Evolutionary conservation across 2,888 invertebrate species (phyloP).

Genomic region (Podabrus alpinus): DNA sequence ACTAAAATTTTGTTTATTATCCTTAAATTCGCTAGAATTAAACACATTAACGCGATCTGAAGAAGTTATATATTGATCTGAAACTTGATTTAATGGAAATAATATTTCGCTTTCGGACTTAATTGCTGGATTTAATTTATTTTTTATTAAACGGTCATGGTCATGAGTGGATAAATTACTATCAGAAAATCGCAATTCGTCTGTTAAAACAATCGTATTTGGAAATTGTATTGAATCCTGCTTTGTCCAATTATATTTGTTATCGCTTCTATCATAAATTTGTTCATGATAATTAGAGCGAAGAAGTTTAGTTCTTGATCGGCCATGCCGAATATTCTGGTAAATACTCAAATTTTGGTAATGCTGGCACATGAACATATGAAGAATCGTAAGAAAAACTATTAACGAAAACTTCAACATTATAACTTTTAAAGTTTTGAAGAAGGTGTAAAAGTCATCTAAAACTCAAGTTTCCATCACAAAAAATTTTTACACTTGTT

Average conservation of each 20-base stretch:
- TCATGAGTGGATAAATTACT: neutral
- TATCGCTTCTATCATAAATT: neutral
- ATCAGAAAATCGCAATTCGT: neutral
- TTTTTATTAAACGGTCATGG: neutral
- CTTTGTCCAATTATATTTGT: neutral
- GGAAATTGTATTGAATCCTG: neutral
- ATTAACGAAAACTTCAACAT: neutral
- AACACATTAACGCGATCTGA: neutral
- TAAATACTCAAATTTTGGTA: slow-evolving; percentile 22
- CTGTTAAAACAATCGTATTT: slow-evolving; percentile 4
- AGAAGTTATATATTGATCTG: slow-evolving; percentile 14
- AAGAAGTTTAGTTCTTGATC: slow-evolving; percentile 53
- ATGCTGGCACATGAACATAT: slow-evolving; percentile 9
- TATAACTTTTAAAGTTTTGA: neutral
- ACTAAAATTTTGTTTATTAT: slow-evolving; percentile 6
- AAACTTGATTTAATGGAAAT: slow-evolving; percentile 16
- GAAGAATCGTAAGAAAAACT: neutral
- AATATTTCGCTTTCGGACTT: slow-evolving; percentile 10
- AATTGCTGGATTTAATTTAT: slow-evolving; percentile 4
- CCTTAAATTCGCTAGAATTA: slow-evolving; percentile 2
- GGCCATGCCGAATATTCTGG: slow-evolving; percentile 56
- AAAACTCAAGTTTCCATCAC: neutral
- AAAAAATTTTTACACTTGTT: neutral
- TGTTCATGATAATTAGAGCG: slow-evolving; percentile 40
- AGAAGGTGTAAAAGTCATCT: neutral